Percentiles rank a stretch among this genome's conserved stretches.
These are phyloP conservation scores for Heliconius ethilla DNA, from an alignment of 2,888 invertebrate species.

Conservation along the genomic window DNA sequence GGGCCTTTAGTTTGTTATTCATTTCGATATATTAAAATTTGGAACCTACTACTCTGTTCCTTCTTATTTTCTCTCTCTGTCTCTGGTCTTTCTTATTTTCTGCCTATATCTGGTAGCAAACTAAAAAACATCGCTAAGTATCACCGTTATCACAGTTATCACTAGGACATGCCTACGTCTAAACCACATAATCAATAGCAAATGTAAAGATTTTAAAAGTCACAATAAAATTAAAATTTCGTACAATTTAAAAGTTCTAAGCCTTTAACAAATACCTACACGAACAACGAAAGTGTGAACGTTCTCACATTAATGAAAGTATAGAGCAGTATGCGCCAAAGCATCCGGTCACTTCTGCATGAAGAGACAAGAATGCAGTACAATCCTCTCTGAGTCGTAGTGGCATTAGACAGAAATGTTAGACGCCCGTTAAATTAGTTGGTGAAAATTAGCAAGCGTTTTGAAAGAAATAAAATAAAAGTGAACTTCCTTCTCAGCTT, in stretches of 20 bases:
- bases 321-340: not conserved
- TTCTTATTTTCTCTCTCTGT: no score
- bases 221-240: no score
- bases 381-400: not conserved
- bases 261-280: conserved; percentile 1
- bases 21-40: no score
- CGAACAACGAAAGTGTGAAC: not conserved
- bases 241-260: not conserved
- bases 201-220: no score
- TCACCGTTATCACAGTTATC: no score
- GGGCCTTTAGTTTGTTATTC: no score
- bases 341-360: conserved; percentile 14
- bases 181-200: not conserved
- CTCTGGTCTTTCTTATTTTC: no score
- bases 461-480: not conserved
- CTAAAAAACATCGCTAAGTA: no score
- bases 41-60: no score
- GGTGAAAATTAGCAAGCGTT: not conserved
- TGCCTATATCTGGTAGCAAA: no score
- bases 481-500: not conserved
- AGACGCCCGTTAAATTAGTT: conserved; percentile 4
- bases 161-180: not conserved
- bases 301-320: conserved; percentile 11
- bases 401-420: conserved; percentile 1
- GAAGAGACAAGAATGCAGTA: conserved; percentile 14